Evolutionary conservation across 2,888 invertebrate species (phyloP).

Genomic region (Eurytoma adleriae): DNA sequence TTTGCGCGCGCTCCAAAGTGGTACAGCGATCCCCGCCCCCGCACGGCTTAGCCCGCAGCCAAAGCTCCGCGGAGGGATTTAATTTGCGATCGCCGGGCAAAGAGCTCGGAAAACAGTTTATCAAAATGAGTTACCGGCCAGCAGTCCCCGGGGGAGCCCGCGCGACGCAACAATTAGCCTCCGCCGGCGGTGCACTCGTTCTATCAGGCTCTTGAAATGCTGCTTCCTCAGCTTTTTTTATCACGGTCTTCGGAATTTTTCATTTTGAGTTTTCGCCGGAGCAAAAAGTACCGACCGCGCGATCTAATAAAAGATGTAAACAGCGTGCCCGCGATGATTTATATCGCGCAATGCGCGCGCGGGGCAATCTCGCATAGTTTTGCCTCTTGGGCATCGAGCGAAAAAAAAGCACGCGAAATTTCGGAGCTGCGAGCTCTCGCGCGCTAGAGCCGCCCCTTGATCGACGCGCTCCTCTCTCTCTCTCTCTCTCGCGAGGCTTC

Average conservation of each 20-base stretch:
- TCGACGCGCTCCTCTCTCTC: conserved; percentile 41
- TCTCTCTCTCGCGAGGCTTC: conserved; percentile 60
- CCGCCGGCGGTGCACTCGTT: not conserved
- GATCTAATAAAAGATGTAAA: conserved; percentile 17
- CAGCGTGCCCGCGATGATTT: conserved; percentile 8
- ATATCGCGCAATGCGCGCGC: not conserved
- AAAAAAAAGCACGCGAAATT: conserved; percentile 33
- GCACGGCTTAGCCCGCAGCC: conserved; percentile 35
- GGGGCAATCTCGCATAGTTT: not conserved
- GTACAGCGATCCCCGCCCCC: conserved; percentile 26
- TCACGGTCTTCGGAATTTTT: not conserved
- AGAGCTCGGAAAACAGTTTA: conserved; percentile 74
- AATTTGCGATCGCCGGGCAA: conserved; percentile 72
- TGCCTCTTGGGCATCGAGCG: not conserved
- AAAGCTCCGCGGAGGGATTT: conserved; percentile 66
- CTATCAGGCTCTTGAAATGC: too few relatives aligned
- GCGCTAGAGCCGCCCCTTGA: not conserved
- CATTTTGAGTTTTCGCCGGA: not conserved
- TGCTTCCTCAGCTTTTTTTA: too few relatives aligned
- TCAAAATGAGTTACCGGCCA: conserved; percentile 72
- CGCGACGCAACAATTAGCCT: conserved; percentile 17
- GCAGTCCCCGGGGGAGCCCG: conserved; percentile 11
- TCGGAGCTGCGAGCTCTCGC: not conserved
- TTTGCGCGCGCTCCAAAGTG: conserved; percentile 27
- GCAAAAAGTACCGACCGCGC: too few relatives aligned